phyloP scores from a whole-genome alignment of 2,797 vertebrate genomes.

The Channa striata region DNA sequence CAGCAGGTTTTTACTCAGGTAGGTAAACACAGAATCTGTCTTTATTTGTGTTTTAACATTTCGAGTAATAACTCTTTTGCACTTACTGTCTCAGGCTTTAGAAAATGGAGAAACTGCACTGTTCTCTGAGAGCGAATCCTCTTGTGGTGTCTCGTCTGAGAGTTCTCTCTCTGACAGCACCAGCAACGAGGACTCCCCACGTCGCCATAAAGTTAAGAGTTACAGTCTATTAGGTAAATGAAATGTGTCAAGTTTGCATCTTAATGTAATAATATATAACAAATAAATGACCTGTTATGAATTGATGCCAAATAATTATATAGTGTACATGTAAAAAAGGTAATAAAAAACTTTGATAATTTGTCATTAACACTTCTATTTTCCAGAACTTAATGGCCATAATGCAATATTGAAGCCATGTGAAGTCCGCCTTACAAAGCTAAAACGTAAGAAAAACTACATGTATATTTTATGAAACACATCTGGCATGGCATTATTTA shows the following conservation, averaged over 20 bases:
- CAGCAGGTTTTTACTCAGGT: conserved; percentile 79
- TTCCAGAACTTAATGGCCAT: conserved; percentile 66
- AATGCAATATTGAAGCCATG: conserved; percentile 73
- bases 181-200: conserved; percentile 2
- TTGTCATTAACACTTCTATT: conserved; percentile 26
- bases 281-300: background rate
- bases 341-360: background rate
- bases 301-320: background rate
- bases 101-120: conserved; percentile 37
- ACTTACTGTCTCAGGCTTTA: conserved; percentile 65
- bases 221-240: conserved; percentile 1
- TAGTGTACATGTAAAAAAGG: background rate
- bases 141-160: conserved; percentile 54
- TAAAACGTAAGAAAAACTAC: conserved; percentile 71
- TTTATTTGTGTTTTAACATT: background rate
- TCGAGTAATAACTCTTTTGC: background rate
- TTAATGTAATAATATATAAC: conserved; percentile 1
- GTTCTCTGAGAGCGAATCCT: conserved; percentile 43
- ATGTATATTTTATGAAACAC: background rate
- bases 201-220: conserved; percentile 31
- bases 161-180: conserved; percentile 18
- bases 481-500: too few relatives aligned
- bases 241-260: background rate
- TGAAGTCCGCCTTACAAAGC: conserved; percentile 80
- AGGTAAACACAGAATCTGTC: background rate